Base-by-base conservation (phyloP, 2,888 invertebrate genomes). In the Morpho achilles region DNA sequence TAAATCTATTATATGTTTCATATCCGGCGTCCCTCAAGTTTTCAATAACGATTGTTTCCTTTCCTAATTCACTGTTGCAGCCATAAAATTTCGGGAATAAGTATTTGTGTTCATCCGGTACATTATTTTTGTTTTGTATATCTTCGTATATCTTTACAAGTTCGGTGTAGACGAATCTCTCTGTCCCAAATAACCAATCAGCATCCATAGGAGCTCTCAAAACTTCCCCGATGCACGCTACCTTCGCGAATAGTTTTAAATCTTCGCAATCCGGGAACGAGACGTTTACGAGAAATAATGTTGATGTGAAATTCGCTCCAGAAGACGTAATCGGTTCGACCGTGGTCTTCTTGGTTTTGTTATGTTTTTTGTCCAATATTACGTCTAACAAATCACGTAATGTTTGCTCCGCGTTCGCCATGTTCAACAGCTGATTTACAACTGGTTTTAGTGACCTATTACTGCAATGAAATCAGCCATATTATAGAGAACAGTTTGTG, bases 1-100 rank as follows among this genome's bases (percentile, higher is more conserved):
- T 69, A 8, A 80, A 69, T 56, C 84, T 74, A 43, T 83, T 72
- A 39, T 73, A 79, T 0, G 72, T 55, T 0, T 52, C 63, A 54
- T 74, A 91, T 0, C 85, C 86, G 23, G 65, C 59, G 0, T 58
- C 65, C 1, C 67, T 58, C 23, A 89, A 68, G 61, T 89, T 76
- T 59, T 86, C 84, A 40, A 87, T 62, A 9, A 87, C 73, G 0
- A 87, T 60, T 0, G 78, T 76, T 59, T 86, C 86, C 47, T 76
- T 69, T 0, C 66, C 71, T 0, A 59, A 3, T 1, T 68, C 70
- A 0, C 61, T 54, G 10, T 67, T 71, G 10, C 65, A 69, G 0
- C 79, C 82, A 59, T 80, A 84, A 53, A 73, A 77, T 60, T 77
- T 74, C 0, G 82, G 72, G 22, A 79, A 70, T 3, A 59, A 46